Percentiles rank a stretch among this genome's conserved stretches.
phyloP scores from a whole-genome alignment of 2,888 invertebrate genomes.

The Deilephila elpenor region DNA sequence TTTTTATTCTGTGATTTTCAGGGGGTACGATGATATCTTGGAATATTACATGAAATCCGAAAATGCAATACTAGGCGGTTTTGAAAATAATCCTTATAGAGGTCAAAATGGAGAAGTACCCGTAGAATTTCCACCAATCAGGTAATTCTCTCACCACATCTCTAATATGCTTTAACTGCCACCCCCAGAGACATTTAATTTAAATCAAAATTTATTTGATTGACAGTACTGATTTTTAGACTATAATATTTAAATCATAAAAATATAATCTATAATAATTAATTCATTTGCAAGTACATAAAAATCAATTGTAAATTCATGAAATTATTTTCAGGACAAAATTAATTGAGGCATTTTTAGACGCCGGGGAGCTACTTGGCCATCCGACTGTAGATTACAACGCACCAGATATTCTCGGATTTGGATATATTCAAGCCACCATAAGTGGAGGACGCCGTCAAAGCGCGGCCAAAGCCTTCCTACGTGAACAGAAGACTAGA shows the following conservation, averaged over 20 bases:
- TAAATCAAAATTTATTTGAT: no score
- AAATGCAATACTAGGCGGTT: conserved; percentile 73
- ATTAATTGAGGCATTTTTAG: conserved; percentile 79
- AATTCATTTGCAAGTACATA: no score
- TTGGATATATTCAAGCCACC: conserved; percentile 87
- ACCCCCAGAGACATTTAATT: no score
- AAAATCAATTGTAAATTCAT: no score
- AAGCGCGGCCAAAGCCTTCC: conserved; percentile 87
- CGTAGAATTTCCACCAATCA: conserved; percentile 85
- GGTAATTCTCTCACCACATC: conserved; percentile 58
- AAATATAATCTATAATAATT: no score
- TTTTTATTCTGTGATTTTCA: conserved; percentile 47
- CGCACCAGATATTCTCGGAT: conserved; percentile 85
- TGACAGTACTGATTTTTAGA: no score
- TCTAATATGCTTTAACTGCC: no score
- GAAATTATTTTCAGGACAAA: conserved; percentile 64
- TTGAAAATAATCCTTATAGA: conserved; percentile 82
- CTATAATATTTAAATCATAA: no score
- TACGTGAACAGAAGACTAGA: conserved; percentile 85
- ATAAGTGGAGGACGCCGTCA: conserved; percentile 85
- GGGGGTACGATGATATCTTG: conserved; percentile 86
- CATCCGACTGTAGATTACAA: conserved; percentile 89
- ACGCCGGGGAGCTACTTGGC: conserved; percentile 87
- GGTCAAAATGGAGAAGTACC: conserved; percentile 85
- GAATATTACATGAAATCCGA: conserved; percentile 87